Base-by-base conservation (phyloP, 35 echinoderm and acorn worm species). In the Apostichopus japonicus region DNA sequence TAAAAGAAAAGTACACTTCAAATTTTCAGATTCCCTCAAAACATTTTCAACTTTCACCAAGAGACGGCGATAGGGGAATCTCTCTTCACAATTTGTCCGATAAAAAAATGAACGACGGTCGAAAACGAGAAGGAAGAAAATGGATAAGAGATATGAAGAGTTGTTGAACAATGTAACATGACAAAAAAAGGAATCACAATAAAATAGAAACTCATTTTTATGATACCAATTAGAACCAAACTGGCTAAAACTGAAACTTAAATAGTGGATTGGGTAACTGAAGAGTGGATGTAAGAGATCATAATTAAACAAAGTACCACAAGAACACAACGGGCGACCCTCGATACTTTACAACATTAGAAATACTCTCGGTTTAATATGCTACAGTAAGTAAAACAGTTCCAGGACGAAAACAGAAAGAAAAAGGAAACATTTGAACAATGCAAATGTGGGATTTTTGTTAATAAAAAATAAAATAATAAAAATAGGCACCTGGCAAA, bases 121-220 rank as follows among this genome's bases (percentile, higher is more conserved):
- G 13, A 61, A 61, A 61, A 61, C 0, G 8, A 61, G 13, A 8
- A 61, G 13, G 8, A 61, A 61, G 13, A 61, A 61, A 61, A 61
- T 61, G 57, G 57, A 61, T 61, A 10, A 61, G 8, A 61, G 7
- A 61, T 13, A 61, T 8, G 7, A 61, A 61, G 57, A 10, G 13
- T 61, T 10, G 57, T 61, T 61, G 57, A 61, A 61, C 13, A 61
- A 61, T 61, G 13, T 61, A 6, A 13, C 1, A 61, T 61, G 57
- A 44, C 3, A n/a, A 75, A 75, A 75, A 5, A 5, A 75, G 71
- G 71, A 75, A 75, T 7, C 33, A n/a, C 71, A 75, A 7, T 7
- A n/a, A 75, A 75, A 75, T 75, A 75, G 71, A 75, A 75, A 84
- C 81, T 57, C n/a, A 22, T 57, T 84, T 84, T 84, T 84, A 84